Base-by-base conservation (phyloP, 2,797 vertebrate species). In the Acrocephalus scirpaceus region DNA sequence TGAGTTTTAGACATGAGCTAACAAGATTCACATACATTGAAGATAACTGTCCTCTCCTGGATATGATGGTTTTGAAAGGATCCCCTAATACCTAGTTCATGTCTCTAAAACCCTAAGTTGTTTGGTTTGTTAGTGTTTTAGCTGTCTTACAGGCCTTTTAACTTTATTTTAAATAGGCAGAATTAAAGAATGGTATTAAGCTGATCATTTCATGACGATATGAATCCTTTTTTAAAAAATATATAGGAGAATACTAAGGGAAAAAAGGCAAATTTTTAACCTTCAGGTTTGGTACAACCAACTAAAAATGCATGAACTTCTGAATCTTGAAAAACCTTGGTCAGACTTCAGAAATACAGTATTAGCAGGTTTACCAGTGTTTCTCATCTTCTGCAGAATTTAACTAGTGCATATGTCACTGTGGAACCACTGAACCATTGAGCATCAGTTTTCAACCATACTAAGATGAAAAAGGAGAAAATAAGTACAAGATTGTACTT, bases 381-480 rank as follows among this genome's bases (percentile, higher is more conserved):
- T 86, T 88, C 44, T 80, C 47, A 40, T 56, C 16, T 40, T 73
- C 79, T 78, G 40, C 30, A 79, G 38, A 86, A 73, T 57, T 80
- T 48, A 75, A 29, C 16, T 66, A 3, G 3, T 30, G 8, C 53
- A 34, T 58, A n/a, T 69, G 32, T 4, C 11, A 11, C 29, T 61
- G 25, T 57, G 25, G 42, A 80, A 65, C 10, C 11, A 42, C 2
- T 38, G 50, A 80, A 81, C 7, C 8, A 30, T 0, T 27, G 18
- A 78, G 16, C 30, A 80, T 11, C 23, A n/a, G 12, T 81, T 95
- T 93, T 94, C 50, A 56, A 80, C 5, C 25, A 8, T 36, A 13
- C 40, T 82, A 50, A 86, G 34, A 34, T 3, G 56, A 69, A 88
- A 62, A 67, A 69, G 15, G 13, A 83, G 44, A 84, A 84, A 90